A percentile compares a stretch with the other conserved stretches of the same genome.
These are phyloP conservation scores for Tinamus guttatus DNA, from an alignment of 2,113 vertebrate genomes.

Conservation along the genomic window DNA sequence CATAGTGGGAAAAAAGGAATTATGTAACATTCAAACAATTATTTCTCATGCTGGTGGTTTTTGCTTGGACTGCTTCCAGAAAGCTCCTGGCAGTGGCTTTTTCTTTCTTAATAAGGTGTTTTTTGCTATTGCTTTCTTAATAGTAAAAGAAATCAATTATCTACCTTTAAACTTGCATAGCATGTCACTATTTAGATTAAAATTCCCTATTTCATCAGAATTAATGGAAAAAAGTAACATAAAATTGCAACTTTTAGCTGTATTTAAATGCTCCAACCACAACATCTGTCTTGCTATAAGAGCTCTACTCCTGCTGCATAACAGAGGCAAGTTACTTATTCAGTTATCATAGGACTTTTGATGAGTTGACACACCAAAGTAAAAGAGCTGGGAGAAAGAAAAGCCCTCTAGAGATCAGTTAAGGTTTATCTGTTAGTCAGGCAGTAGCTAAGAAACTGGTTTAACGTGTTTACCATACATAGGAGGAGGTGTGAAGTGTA, in stretches of 20 bases:
- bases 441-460: background rate
- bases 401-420: background rate
- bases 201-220: background rate
- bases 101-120: background rate
- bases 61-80: background rate
- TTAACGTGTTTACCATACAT: background rate
- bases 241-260: background rate
- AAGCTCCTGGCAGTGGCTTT: no score
- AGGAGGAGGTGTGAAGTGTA: background rate
- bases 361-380: background rate
- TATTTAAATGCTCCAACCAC: background rate
- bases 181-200: no score
- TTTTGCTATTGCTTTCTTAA: background rate
- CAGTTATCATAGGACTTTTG: background rate
- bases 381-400: background rate
- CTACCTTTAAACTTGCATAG: background rate
- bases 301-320: background rate
- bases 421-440: background rate
- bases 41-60: background rate
- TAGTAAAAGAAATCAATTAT: background rate
- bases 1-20: fast-evolving
- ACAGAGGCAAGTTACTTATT: background rate
- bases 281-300: background rate
- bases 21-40: no score
- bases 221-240: no score